Evolutionary conservation across 1,140 invertebrate genomes (phyloP).

Genomic region (Megathymus violae): DNA sequence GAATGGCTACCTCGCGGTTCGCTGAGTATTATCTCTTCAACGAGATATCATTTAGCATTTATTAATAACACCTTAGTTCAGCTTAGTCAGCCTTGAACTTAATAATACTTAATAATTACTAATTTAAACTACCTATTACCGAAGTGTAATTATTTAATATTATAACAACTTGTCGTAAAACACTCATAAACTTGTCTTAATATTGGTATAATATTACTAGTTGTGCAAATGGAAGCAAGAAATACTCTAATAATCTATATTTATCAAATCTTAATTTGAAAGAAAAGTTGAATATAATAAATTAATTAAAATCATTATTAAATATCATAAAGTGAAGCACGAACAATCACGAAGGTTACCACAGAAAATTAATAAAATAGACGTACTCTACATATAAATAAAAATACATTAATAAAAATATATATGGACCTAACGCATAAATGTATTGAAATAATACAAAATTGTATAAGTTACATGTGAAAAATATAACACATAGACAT

Average conservation of each 20-base stretch:
- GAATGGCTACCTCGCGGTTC: not conserved
- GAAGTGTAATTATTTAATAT: not conserved
- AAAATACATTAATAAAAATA: too few relatives aligned
- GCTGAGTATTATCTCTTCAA: constrained; percentile 8
- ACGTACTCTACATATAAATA: too few relatives aligned
- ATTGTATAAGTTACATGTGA: too few relatives aligned
- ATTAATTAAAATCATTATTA: too few relatives aligned
- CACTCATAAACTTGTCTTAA: not conserved
- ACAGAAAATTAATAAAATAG: too few relatives aligned
- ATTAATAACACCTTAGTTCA: not conserved
- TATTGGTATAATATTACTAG: not conserved
- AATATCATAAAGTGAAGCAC: too few relatives aligned
- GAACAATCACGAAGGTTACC: too few relatives aligned
- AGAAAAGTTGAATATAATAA: not conserved
- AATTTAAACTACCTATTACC: not conserved
- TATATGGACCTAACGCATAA: too few relatives aligned
- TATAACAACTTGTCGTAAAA: not conserved
- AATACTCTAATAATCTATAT: not conserved
- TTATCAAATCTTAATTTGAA: not conserved
- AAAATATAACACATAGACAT: too few relatives aligned
- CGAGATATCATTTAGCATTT: not conserved
- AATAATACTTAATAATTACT: too few relatives aligned
- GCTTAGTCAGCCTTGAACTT: not conserved
- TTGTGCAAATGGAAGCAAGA: not conserved
- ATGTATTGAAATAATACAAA: too few relatives aligned